Conservation (phyloP, 2,113 vertebrate species). For the Tretioscincus oriximinensis region DNA sequence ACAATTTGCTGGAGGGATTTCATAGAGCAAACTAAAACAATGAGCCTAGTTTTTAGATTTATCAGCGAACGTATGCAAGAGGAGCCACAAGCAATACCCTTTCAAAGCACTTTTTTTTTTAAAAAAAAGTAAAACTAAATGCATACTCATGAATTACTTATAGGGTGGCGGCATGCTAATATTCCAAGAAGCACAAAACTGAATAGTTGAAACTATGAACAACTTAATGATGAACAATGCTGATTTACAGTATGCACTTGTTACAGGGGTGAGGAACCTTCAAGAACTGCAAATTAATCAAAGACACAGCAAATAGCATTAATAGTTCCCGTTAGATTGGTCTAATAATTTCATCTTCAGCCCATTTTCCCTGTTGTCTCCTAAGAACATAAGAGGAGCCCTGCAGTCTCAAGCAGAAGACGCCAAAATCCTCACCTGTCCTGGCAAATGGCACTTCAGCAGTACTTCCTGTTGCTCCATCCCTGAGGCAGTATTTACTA, state of each 20-base stretch:
- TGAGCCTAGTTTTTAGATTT: neutral
- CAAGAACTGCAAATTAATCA: constrained; percentile 62
- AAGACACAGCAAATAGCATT: constrained; percentile 54
- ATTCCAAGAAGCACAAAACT: constrained; percentile 20
- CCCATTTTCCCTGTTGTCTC: neutral
- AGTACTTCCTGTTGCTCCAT: no score
- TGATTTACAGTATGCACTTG: constrained; percentile 45
- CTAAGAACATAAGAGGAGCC: no score
- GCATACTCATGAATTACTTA: neutral
- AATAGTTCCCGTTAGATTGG: constrained; percentile 51
- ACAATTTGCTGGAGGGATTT: constrained; percentile 18
- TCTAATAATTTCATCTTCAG: neutral
- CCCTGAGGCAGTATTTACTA: no score
- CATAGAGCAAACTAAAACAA: neutral
- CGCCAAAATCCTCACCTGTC: no score
- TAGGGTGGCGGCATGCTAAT: neutral
- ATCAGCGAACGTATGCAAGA: neutral
- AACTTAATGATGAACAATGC: constrained; percentile 33
- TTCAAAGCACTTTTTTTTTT: neutral
- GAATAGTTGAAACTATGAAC: constrained; percentile 32
- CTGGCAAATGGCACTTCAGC: no score
- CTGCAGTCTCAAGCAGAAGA: no score
- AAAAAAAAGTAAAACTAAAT: constrained; percentile 23
- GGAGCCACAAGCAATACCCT: neutral
- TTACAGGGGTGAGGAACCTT: constrained; percentile 17